Evolutionary conservation across 2,888 invertebrate species (phyloP), one percentile per base, ranked within the genome.

Genomic region (Cheilosia scutellata): DNA sequence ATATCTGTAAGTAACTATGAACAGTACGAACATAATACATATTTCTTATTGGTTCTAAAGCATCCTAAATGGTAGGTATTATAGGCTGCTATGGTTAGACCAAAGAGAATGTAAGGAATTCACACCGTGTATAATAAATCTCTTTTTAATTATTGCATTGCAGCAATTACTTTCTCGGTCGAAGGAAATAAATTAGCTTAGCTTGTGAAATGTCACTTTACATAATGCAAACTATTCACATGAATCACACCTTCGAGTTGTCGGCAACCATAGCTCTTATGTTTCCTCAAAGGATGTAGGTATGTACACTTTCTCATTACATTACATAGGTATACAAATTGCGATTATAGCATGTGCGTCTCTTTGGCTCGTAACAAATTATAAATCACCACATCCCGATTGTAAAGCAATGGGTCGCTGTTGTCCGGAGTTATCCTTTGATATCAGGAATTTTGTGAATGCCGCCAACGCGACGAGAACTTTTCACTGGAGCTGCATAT

Each of bases 381-480:
- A 63, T 63, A 63, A 63, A 63, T 63, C 63, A 63, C 29, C 44
- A 63, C 44, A 40, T 27, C 40, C 60, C 42, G 27, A 42, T 60
- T 37, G 4, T 37, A 9, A 3, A 37, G 37, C 9, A 37, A 37
- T 11, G 37, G 37, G 37, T 37, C 4, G 37, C 37, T 37, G 4
- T 37, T 29, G 29, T 20, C 20, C 63, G 33, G 9, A 47, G 31
- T 31, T 47, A 16, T 20, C 63, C 63, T 47, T 63, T 63, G 47
- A 49, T 31, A 47, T 11, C 11, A 16, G 63, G 63, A 63, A 63
- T 63, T 63, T 63, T 3, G 13, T 13, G 63, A 63, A 63, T 63
- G 31, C 31, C 31, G 31, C 31, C 16, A 63, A 20, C 29, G 16
- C 62, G 11, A 63, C 29, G 5, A 63, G 16, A 33, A 31, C 62